These are phyloP conservation scores for Pandemis heparana DNA, from an alignment of 2,888 invertebrate genomes.

Conservation along the genomic window DNA sequence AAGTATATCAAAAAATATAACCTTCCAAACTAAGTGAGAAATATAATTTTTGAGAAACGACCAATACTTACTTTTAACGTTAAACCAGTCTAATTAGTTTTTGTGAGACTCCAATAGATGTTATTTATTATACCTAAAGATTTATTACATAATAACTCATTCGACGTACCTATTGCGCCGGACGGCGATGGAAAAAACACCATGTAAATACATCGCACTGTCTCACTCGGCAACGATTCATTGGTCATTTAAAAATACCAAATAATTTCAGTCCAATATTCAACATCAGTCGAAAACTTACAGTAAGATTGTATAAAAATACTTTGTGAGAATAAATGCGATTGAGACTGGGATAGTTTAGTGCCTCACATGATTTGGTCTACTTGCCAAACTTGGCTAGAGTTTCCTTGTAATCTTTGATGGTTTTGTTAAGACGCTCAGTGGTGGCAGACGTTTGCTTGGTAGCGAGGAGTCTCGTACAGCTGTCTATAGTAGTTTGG, in stretches of 20 bases:
- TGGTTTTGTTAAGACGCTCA: slow-evolving; percentile 90
- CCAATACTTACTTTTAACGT: neutral
- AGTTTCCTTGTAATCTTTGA: slow-evolving; percentile 85
- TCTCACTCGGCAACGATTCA: neutral
- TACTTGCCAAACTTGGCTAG: slow-evolving; percentile 74
- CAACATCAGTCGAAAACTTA: slow-evolving; percentile 5
- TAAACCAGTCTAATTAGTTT: neutral
- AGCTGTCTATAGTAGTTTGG: slow-evolving; percentile 71
- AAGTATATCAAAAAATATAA: neutral
- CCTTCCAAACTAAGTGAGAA: neutral
- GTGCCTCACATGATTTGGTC: neutral
- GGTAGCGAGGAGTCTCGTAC: slow-evolving; percentile 78
- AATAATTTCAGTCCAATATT: slow-evolving; percentile 16
- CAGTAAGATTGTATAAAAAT: slow-evolving; percentile 37
- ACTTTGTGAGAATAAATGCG: slow-evolving; percentile 43
- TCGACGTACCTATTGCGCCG: neutral
- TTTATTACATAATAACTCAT: neutral
- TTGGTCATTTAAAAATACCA: slow-evolving; percentile 1
- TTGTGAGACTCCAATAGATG: neutral
- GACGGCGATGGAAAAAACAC: neutral
- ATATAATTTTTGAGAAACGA: neutral
- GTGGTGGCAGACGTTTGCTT: slow-evolving; percentile 90
- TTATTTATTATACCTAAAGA: slow-evolving; percentile 2
- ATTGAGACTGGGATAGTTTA: slow-evolving; percentile 12
- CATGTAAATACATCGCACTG: neutral